phyloP scores from a whole-genome alignment of 2,888 invertebrate species.

The Tolmerus cingulatus region DNA sequence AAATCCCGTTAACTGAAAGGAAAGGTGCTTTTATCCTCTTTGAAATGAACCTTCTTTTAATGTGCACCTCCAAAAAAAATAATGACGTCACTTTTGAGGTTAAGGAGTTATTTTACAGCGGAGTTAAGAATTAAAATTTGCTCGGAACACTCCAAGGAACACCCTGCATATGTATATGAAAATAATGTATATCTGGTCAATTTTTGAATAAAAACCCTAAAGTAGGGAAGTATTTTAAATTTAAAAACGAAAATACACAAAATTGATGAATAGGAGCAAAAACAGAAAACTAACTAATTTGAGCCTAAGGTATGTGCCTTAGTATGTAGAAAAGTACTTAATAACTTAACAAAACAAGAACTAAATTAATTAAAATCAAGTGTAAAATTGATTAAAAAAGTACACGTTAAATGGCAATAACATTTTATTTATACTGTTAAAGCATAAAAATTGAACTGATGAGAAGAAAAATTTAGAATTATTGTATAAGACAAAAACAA shows the following conservation, averaged over 20 bases:
- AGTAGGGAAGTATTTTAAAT: neutral
- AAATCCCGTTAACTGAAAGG: too few relatives aligned
- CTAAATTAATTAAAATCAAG: neutral
- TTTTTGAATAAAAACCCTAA: neutral
- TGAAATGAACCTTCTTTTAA: too few relatives aligned
- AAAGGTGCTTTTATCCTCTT: too few relatives aligned
- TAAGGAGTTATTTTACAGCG: too few relatives aligned
- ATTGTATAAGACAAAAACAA: neutral
- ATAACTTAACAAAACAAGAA: neutral
- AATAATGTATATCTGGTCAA: neutral
- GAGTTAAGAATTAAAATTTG: too few relatives aligned
- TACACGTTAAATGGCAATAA: neutral
- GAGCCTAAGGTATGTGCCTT: constrained; percentile 53
- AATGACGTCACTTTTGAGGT: too few relatives aligned
- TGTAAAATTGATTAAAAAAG: neutral
- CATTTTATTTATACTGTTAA: constrained; percentile 2
- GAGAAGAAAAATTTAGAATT: neutral
- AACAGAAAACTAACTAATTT: constrained; percentile 39
- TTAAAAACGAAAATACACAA: neutral
- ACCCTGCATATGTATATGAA: neutral
- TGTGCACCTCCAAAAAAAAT: too few relatives aligned
- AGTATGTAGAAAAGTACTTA: constrained; percentile 43
- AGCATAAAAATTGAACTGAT: neutral
- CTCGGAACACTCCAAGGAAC: too few relatives aligned
- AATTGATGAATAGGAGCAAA: neutral